Evolutionary conservation across 2,797 vertebrate species (phyloP).

Genomic region (Halcyon smyrnensis): DNA sequence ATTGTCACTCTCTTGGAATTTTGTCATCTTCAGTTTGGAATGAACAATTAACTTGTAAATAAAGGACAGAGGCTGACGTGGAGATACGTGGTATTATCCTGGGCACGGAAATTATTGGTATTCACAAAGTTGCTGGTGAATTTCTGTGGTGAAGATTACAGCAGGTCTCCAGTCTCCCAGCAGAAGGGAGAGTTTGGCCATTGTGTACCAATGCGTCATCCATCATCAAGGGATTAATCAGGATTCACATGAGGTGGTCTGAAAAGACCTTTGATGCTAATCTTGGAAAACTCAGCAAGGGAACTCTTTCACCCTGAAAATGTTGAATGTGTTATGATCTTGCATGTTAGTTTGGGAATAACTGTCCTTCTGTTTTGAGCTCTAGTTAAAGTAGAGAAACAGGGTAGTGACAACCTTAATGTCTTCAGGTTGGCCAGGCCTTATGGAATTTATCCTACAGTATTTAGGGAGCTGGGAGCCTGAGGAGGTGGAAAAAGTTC

Average conservation of each 20-base stretch:
- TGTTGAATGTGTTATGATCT: neutral
- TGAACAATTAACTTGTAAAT: constrained; percentile 4
- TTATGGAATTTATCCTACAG: neutral
- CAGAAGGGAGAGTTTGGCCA: neutral
- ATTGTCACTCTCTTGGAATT: neutral
- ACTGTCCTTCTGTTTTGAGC: neutral
- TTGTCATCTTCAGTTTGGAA: neutral
- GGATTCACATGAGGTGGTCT: constrained; percentile 16
- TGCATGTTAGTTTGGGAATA: neutral
- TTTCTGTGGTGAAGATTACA: neutral
- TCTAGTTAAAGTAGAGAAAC: constrained; percentile 7
- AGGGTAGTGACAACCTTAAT: neutral
- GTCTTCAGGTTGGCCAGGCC: neutral
- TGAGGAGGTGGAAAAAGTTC: neutral
- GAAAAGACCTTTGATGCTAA: constrained; percentile 23
- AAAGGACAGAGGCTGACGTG: neutral
- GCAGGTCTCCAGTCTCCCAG: neutral
- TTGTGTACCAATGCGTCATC: neutral
- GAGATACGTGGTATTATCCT: neutral
- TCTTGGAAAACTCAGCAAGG: neutral
- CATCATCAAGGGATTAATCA: constrained; percentile 29
- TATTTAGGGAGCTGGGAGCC: neutral
- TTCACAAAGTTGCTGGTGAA: neutral
- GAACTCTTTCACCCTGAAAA: neutral
- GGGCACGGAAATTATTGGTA: neutral